Conservation (phyloP, 2,888 invertebrate genomes). For the Chaitophorus viminalis region DNA sequence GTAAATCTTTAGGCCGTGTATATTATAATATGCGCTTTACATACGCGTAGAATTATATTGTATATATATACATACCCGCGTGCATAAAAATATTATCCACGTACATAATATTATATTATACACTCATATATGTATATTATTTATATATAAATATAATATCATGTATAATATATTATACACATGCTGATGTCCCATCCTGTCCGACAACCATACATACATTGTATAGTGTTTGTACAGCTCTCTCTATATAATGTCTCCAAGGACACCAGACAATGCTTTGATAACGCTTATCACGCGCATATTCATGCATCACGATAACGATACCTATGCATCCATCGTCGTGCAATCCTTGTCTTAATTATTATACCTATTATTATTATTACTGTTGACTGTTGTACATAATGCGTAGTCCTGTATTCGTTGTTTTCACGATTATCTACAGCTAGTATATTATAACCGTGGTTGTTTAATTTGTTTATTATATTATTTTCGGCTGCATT, state of each 20-base stretch:
- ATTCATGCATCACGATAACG: neutral
- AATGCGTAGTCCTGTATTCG: neutral
- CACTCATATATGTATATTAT: no score
- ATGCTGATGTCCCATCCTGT: neutral
- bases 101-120: no score
- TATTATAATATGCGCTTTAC: neutral
- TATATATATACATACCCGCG: neutral
- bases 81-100: neutral
- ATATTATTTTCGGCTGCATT: neutral
- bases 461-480: neutral
- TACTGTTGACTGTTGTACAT: neutral
- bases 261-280: slow-evolving; percentile 37
- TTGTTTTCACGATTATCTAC: neutral
- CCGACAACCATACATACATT: neutral
- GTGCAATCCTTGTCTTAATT: neutral
- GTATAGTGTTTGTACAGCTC: neutral
- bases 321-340: neutral
- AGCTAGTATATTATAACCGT: neutral
- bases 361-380: neutral
- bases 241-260: neutral
- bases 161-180: no score
- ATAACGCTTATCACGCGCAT: slow-evolving; percentile 50
- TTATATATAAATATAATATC: no score
- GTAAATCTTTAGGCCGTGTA: slow-evolving; percentile 48
- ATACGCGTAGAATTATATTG: neutral